phyloP scores from a whole-genome alignment of 2,797 vertebrate species.

The Catharus ustulatus region DNA sequence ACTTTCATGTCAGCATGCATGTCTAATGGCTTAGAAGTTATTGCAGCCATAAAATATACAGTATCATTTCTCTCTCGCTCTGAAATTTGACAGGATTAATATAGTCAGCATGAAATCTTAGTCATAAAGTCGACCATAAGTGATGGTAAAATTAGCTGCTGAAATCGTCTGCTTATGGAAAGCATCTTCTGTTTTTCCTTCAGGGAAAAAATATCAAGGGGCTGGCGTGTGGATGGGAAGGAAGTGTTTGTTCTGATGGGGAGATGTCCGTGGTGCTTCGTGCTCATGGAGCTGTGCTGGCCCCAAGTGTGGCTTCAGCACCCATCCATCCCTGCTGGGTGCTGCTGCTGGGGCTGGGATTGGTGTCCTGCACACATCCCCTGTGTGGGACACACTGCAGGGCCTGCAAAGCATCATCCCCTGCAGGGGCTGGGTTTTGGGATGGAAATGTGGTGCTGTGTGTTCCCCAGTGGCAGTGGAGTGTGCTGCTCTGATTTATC shows the following conservation, averaged over 20 bases:
- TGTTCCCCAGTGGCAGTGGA: background rate
- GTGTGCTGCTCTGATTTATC: rapidly evolving
- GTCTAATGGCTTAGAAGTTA: constrained; percentile 62
- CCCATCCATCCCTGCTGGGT: rapidly evolving
- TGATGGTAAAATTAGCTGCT: constrained; percentile 60
- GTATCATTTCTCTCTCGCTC: constrained; percentile 46
- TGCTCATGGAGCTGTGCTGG: rapidly evolving
- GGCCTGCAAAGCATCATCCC: no score
- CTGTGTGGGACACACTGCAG: rapidly evolving
- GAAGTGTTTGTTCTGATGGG: background rate
- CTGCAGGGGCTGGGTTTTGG: background rate
- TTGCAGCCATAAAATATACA: constrained; percentile 58
- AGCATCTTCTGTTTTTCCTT: constrained; percentile 42
- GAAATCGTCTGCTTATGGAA: constrained; percentile 51
- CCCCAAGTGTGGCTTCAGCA: rapidly evolving
- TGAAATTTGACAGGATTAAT: constrained; percentile 68
- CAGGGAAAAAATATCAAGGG: constrained; percentile 12
- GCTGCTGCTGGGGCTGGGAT: background rate
- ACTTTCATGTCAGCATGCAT: constrained; percentile 53
- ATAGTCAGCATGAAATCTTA: constrained; percentile 67
- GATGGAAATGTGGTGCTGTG: rapidly evolving
- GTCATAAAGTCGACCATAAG: constrained; percentile 59
- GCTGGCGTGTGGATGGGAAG: background rate
- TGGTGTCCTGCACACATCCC: background rate
- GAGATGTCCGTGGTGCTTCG: background rate